Conservation (phyloP, 2,888 invertebrate genomes). For the Dorcus hopei region DNA sequence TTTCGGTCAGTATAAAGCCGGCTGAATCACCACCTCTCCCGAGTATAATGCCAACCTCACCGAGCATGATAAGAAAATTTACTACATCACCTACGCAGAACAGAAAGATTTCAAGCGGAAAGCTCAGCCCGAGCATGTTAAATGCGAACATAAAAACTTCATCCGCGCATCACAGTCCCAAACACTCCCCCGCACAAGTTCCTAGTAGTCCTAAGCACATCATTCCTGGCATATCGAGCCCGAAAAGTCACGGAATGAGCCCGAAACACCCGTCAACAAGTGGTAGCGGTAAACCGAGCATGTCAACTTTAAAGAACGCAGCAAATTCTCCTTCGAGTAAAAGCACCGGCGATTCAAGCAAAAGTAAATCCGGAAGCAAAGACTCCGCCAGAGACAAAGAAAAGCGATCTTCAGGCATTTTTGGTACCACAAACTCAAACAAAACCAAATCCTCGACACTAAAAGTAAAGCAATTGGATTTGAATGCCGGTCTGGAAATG, state of each 20-base stretch:
- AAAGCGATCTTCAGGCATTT: constrained; percentile 39
- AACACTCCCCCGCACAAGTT: constrained; percentile 70
- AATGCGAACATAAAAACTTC: constrained; percentile 55
- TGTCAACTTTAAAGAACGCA: constrained; percentile 82
- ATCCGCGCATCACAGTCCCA: constrained; percentile 63
- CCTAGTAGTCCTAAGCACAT: constrained; percentile 70
- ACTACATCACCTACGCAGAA: constrained; percentile 70
- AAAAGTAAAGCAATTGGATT: constrained; percentile 67
- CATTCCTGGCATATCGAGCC: constrained; percentile 66
- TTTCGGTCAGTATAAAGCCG: constrained; percentile 72
- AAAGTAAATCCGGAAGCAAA: constrained; percentile 51
- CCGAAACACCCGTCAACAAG: constrained; percentile 73
- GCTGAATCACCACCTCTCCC: constrained; percentile 55
- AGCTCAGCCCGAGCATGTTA: constrained; percentile 56
- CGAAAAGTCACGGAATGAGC: constrained; percentile 76
- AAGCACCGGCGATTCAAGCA: constrained; percentile 56
- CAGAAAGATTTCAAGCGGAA: constrained; percentile 60
- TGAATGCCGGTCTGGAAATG: constrained; percentile 38
- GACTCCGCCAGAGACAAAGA: constrained; percentile 50
- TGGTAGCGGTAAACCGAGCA: constrained; percentile 80
- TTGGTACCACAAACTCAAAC: constrained; percentile 28
- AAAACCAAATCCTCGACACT: constrained; percentile 61
- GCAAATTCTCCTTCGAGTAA: constrained; percentile 68
- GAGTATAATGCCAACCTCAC: constrained; percentile 61
- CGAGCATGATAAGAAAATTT: constrained; percentile 66